These are phyloP conservation scores for Stichodactyla helianthus DNA, from an alignment of 64 coral and sea anemone species.

Conservation along the genomic window DNA sequence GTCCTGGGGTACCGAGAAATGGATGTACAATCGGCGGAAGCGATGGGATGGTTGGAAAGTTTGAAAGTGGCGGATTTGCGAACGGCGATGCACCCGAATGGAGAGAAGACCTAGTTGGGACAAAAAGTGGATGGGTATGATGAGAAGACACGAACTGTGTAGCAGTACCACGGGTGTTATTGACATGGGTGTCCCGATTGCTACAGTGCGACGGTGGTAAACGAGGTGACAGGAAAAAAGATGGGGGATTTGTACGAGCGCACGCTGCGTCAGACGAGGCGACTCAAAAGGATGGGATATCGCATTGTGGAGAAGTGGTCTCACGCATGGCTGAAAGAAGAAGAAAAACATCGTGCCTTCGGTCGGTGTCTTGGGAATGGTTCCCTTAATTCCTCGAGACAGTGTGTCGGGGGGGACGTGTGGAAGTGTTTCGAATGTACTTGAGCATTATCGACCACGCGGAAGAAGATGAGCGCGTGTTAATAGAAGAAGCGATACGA, in stretches of 20 bases:
- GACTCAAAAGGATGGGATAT: background rate
- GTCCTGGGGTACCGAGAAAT: background rate
- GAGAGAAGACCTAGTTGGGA: background rate
- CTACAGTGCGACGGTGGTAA: background rate
- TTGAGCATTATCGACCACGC: background rate
- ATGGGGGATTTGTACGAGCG: background rate
- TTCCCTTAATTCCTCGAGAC: background rate
- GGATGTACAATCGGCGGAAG: background rate
- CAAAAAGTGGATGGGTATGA: background rate
- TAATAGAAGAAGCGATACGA: background rate
- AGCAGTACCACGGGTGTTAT: background rate
- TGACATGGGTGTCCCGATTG: slow-evolving; percentile 12
- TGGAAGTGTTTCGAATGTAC: background rate
- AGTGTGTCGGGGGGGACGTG: background rate
- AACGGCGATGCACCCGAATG: background rate
- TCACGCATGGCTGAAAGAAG: background rate
- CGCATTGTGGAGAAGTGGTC: background rate
- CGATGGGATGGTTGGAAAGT: background rate
- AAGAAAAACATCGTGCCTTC: background rate
- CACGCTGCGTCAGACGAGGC: background rate
- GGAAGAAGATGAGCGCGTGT: background rate
- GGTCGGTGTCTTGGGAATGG: too few species aligned
- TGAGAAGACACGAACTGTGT: background rate
- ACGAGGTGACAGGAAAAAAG: background rate
- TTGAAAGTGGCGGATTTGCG: background rate